These are phyloP conservation scores for Euleptes europaea DNA, from an alignment of 2,113 vertebrate species.

Conservation along the genomic window DNA sequence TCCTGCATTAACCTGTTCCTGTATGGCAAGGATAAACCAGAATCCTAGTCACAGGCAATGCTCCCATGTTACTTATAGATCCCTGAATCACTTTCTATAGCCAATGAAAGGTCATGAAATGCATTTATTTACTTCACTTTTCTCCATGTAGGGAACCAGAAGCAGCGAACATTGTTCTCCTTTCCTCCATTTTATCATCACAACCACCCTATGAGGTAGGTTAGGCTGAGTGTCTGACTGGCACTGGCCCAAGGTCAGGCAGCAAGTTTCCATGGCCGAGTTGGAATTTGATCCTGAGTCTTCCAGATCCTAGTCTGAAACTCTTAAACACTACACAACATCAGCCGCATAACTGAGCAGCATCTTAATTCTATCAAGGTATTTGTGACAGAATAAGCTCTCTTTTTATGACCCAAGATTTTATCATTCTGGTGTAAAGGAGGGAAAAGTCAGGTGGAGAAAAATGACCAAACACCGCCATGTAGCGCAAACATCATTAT, in stretches of 20 bases:
- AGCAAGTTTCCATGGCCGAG: too few species aligned
- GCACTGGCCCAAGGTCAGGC: too few species aligned
- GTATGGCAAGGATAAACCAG: neutral
- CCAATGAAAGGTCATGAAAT: neutral
- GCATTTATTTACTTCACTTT: too few species aligned
- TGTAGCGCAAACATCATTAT: neutral
- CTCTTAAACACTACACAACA: too few species aligned
- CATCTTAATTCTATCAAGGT: neutral
- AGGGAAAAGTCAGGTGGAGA: neutral
- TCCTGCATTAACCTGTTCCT: neutral
- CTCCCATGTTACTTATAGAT: neutral
- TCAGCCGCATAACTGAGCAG: too few species aligned
- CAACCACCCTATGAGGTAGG: too few species aligned
- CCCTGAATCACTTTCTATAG: neutral
- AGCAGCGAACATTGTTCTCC: too few species aligned
- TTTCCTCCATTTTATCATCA: too few species aligned
- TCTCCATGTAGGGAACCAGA: too few species aligned
- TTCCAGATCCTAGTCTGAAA: too few species aligned
- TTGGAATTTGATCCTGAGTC: too few species aligned
- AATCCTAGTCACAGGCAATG: neutral
- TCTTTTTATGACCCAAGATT: neutral
- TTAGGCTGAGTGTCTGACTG: too few species aligned
- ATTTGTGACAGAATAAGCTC: neutral
- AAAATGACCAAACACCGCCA: neutral
- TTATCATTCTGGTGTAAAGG: neutral